Conservation (phyloP, 2,888 invertebrate species). For the Leptopilina syphax region DNA sequence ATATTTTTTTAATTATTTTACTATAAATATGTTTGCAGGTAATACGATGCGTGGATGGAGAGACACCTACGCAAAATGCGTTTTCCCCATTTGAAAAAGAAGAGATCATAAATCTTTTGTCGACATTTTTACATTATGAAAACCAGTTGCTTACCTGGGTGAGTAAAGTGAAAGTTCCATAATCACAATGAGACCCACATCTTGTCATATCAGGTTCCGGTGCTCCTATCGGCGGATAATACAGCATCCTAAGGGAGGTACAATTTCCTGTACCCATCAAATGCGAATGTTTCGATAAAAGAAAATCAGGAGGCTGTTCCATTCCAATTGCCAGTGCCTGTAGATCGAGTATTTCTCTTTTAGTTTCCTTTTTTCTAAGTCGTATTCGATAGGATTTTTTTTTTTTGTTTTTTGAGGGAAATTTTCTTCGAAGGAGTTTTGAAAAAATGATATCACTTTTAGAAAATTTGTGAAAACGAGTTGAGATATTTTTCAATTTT, state of each 20-base stretch:
- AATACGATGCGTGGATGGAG: conserved; percentile 7
- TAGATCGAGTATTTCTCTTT: conserved; percentile 50
- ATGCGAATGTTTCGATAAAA: conserved; percentile 83
- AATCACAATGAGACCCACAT: conserved; percentile 85
- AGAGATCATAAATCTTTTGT: conserved; percentile 16
- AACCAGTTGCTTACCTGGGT: conserved; percentile 75
- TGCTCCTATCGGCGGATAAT: conserved; percentile 82
- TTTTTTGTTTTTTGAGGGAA: no score
- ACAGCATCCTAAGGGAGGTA: conserved; percentile 83
- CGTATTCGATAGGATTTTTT: neutral
- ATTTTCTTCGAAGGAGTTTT: no score
- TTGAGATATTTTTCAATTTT: neutral
- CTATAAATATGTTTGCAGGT: conserved; percentile 19
- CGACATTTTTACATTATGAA: neutral
- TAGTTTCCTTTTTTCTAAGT: no score
- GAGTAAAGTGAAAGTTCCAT: conserved; percentile 86
- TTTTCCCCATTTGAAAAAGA: conserved; percentile 1
- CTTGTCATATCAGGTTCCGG: conserved; percentile 79
- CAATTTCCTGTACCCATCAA: conserved; percentile 83
- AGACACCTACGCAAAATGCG: conserved; percentile 7
- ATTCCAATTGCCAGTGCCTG: conserved; percentile 74
- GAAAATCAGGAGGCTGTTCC: conserved; percentile 81
- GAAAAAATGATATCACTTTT: no score
- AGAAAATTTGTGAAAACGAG: neutral
- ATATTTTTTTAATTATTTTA: neutral